Percentiles rank a stretch among this genome's conserved stretches.
phyloP scores from a whole-genome alignment of 2,113 vertebrate species.

The Sakesphorus luctuosus region DNA sequence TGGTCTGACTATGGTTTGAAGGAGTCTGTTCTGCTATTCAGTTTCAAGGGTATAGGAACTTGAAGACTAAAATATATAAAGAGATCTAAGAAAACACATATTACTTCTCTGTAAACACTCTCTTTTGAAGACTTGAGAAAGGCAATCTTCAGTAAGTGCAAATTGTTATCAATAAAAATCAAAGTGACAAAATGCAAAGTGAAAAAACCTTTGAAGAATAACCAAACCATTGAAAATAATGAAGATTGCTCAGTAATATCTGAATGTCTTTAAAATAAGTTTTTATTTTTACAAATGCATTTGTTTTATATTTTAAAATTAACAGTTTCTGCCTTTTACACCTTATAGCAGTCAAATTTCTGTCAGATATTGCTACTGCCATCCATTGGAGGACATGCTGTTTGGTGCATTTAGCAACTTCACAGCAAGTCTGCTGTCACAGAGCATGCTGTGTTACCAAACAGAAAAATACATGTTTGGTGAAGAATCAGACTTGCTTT shows the following conservation, averaged over 20 bases:
- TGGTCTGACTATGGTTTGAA: background rate
- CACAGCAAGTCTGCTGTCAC: background rate
- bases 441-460: background rate
- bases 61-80: background rate
- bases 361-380: background rate
- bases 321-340: background rate
- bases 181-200: background rate
- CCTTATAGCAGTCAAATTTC: background rate
- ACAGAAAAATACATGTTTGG: background rate
- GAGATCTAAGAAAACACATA: background rate
- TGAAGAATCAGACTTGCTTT: background rate
- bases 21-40: background rate
- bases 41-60: background rate
- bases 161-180: background rate
- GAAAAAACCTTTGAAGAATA: background rate
- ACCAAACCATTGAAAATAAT: background rate
- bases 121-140: background rate
- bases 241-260: background rate
- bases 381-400: accelerated
- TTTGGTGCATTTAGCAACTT: background rate
- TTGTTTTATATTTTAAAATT: background rate
- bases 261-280: background rate
- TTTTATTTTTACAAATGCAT: background rate
- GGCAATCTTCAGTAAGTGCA: background rate
- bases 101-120: background rate